Evolutionary conservation across 1,140 invertebrate species (phyloP), one percentile per base, ranked within the genome.

Genomic region (Pseudoatta argentina): DNA sequence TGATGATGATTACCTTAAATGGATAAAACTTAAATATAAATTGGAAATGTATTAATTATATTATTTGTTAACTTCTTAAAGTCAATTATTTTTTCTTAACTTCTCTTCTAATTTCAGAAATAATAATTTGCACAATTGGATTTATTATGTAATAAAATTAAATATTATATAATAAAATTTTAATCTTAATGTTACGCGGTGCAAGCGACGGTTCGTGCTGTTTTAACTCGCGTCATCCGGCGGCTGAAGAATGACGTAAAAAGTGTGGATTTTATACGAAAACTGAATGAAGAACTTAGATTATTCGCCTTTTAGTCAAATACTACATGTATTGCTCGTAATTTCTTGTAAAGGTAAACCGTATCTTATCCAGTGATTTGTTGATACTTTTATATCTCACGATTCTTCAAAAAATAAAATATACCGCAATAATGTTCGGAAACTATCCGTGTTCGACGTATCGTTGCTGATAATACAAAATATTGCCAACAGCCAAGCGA

Each of bases 391-490:
- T 71, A 44, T 57, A 27, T 59, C 30, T 55, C 34, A 24, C 1
- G 1, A 51, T 16, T 5, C 24, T 51, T 14, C n/a, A n/a, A 82
- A 82, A 82, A 73, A 82, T 73, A 57, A 24, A 69, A 12, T 69
- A 6, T 39, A 59, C 3, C 4, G 12, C n/a, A 75, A 51, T 61
- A 83, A 51, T 4, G 16, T 34, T 34, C 61, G 27, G 27, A 66
- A 34, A 53, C 64, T 69, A 81, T 24, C 39, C 2, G 21, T 71
- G 14, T 55, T 55, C 44, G 66, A 72, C 44, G 34, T 57, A 82
- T 82, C 66, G 55, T 73, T 12, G 3, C n/a, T 27, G 79, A 82
- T 82, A 73, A 73, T 18, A 16, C 7, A 27, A 27, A 75, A 61
- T 83, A 83, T 83, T 14, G 18, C 18, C 67, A 57, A 48, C 53